These are phyloP conservation scores for Tachuris rubrigastra DNA, from an alignment of 2,113 vertebrate species.

Conservation along the genomic window DNA sequence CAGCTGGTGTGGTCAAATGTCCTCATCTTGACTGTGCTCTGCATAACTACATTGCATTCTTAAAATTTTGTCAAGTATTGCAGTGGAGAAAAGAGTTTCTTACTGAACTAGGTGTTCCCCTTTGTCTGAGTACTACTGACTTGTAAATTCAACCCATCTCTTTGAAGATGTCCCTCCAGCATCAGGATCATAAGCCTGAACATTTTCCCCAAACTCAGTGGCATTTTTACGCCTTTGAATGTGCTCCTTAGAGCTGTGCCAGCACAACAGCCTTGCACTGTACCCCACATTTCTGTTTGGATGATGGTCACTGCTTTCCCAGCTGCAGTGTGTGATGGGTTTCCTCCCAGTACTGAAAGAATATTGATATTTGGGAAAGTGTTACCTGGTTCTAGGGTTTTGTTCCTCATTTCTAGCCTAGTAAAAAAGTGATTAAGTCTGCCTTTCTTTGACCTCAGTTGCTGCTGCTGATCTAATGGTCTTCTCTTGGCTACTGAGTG, in stretches of 20 bases:
- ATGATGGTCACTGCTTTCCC: not conserved
- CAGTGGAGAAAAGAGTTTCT: not conserved
- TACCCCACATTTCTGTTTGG: not conserved
- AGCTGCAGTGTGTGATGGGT: not conserved
- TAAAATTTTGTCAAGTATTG: not conserved
- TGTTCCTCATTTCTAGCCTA: not conserved
- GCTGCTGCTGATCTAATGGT: not conserved
- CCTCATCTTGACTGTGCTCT: not conserved
- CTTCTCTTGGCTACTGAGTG: not conserved
- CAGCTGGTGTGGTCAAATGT: not conserved
- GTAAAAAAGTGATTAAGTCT: not conserved
- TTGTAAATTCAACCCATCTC: not conserved
- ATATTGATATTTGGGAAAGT: not conserved
- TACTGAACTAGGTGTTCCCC: not conserved
- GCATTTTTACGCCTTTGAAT: not conserved
- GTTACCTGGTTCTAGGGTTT: not conserved
- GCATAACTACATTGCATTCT: not conserved
- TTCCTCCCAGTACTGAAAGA: not conserved
- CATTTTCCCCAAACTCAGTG: not conserved
- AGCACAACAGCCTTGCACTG: not conserved
- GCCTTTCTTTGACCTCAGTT: not conserved
- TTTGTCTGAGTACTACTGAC: not conserved
- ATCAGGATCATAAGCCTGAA: not conserved
- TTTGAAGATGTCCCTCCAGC: not conserved
- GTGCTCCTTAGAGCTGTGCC: rapidly evolving